Evolutionary conservation across 2,113 vertebrate species (phyloP).

Genomic region (Zootoca vivipara): DNA sequence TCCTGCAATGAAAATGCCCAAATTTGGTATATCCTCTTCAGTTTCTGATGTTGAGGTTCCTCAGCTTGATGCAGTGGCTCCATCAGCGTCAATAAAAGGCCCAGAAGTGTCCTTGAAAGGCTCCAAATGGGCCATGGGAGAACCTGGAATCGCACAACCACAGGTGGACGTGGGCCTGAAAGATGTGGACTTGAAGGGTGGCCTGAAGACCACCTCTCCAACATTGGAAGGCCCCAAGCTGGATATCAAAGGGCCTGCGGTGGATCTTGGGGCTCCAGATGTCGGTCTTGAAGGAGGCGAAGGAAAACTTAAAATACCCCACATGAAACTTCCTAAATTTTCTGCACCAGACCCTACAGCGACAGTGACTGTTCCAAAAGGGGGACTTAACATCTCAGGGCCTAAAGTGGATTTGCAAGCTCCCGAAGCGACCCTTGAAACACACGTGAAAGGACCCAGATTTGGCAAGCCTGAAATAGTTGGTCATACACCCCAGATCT

Average conservation of each 20-base stretch:
- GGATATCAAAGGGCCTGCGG: background rate
- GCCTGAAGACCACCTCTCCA: conserved; percentile 25
- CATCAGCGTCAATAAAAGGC: background rate
- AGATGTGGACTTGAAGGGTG: conserved; percentile 34
- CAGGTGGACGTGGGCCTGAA: conserved; percentile 27
- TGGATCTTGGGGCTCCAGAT: background rate
- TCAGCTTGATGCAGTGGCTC: background rate
- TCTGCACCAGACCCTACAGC: background rate
- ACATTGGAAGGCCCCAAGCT: background rate
- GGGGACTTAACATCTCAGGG: conserved; percentile 35
- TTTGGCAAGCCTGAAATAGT: conserved; percentile 63
- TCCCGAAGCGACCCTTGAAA: conserved; percentile 32
- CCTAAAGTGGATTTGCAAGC: background rate
- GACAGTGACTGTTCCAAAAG: conserved; percentile 39
- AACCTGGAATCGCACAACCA: background rate
- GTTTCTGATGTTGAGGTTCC: fast-evolving
- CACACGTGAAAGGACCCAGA: conserved; percentile 59
- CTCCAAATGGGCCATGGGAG: background rate
- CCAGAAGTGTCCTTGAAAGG: conserved; percentile 47
- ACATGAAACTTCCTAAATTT: conserved; percentile 67
- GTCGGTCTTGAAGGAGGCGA: background rate
- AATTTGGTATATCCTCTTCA: conserved; percentile 48
- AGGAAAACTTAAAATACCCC: conserved; percentile 55
- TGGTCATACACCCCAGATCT: conserved; percentile 71
- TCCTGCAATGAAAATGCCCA: conserved; percentile 69